Evolutionary conservation across 2,888 invertebrate genomes (phyloP).

Genomic region (Amorpha juglandis): DNA sequence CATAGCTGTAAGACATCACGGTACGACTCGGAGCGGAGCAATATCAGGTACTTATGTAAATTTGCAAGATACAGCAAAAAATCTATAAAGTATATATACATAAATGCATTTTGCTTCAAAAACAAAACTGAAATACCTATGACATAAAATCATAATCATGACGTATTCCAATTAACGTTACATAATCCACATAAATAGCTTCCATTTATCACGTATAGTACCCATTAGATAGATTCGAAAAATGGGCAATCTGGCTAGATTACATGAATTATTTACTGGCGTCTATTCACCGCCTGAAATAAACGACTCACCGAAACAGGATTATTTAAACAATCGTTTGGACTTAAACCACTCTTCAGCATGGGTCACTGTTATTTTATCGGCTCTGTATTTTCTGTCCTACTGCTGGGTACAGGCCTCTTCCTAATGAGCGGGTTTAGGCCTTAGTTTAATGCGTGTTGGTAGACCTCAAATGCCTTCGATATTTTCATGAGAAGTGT

Average conservation of each 20-base stretch:
- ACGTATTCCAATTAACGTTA: not conserved
- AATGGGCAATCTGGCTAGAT: conserved; percentile 15
- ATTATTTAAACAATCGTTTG: conserved; percentile 5
- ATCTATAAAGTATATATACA: not conserved
- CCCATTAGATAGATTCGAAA: not conserved
- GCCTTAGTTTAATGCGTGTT: too few relatives aligned
- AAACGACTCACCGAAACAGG: conserved; percentile 3
- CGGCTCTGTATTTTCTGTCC: too few relatives aligned
- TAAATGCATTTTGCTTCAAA: not conserved
- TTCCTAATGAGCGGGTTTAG: too few relatives aligned
- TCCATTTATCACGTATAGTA: conserved; percentile 3
- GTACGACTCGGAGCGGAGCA: too few relatives aligned
- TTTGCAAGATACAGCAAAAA: too few relatives aligned
- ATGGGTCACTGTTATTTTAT: not conserved
- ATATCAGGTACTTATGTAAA: too few relatives aligned
- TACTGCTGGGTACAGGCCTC: not conserved
- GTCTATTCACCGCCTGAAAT: conserved; percentile 17
- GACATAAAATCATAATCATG: not conserved
- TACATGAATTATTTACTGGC: conserved; percentile 21
- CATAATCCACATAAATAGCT: not conserved
- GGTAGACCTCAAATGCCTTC: too few relatives aligned
- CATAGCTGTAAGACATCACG: too few relatives aligned
- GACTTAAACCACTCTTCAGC: not conserved
- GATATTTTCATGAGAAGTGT: too few relatives aligned
- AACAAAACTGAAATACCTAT: not conserved